Conservation (phyloP, 2,888 invertebrate species). For the Sphecodes monilicornis region DNA sequence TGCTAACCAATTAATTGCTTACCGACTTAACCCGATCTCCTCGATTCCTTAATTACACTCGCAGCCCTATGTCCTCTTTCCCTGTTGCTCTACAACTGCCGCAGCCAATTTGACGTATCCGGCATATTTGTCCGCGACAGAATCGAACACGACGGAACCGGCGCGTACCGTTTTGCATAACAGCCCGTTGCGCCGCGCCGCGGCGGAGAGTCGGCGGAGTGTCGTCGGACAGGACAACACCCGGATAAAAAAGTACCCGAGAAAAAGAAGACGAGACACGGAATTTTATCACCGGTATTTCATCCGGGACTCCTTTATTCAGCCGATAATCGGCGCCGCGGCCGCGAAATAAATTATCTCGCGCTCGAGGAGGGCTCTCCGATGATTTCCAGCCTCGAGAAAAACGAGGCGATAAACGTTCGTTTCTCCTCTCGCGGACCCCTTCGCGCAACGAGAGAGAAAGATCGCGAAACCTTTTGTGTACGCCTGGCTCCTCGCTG, state of each 20-base stretch:
- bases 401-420: constrained; percentile 31
- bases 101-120: neutral
- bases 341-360: constrained; percentile 12
- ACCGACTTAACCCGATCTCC: neutral
- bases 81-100: neutral
- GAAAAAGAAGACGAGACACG: neutral
- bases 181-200: neutral
- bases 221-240: constrained; percentile 1
- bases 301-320: constrained; percentile 1
- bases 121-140: constrained; percentile 1
- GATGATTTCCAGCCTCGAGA: constrained; percentile 15
- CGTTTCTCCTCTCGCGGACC: neutral
- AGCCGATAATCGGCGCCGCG: constrained; percentile 24
- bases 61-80: neutral
- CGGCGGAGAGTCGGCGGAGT: neutral
- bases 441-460: constrained; percentile 29
- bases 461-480: neutral
- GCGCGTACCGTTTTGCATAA: constrained; percentile 36
- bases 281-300: constrained; percentile 33
- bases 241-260: neutral
- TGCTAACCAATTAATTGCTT: neutral
- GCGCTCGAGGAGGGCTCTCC: constrained; percentile 20
- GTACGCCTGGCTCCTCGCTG: neutral
- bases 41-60: neutral
- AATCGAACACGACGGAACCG: constrained; percentile 30